phyloP scores from a whole-genome alignment of 2,113 vertebrate genomes.

The Hyperopisus bebe region DNA sequence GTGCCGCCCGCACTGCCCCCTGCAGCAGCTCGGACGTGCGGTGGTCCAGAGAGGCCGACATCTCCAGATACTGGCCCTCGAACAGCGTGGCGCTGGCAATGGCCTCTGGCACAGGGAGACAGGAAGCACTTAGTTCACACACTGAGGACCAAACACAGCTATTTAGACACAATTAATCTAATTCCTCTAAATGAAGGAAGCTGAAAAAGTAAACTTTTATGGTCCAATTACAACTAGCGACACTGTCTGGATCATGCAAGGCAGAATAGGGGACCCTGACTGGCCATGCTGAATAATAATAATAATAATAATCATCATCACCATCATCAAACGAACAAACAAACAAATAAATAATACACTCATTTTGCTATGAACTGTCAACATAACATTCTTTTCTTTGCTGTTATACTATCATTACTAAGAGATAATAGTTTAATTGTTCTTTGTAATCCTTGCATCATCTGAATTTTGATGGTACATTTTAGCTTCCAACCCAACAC shows the following conservation, averaged over 20 bases:
- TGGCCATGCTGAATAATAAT: neutral
- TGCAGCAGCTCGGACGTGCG: constrained; percentile 74
- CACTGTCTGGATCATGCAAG: neutral
- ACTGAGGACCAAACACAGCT: neutral
- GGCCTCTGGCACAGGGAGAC: constrained; percentile 60
- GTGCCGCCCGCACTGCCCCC: constrained; percentile 66
- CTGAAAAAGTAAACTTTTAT: neutral
- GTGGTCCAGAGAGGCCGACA: constrained; percentile 78
- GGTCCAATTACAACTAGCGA: neutral
- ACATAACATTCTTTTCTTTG: neutral
- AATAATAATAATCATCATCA: neutral
- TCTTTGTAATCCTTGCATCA: neutral
- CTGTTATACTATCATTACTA: neutral
- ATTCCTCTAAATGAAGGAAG: neutral
- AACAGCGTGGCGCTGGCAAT: constrained; percentile 69
- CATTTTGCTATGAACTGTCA: neutral
- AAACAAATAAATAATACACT: neutral
- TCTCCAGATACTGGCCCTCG: constrained; percentile 77
- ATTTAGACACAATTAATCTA: neutral
- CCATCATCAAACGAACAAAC: neutral
- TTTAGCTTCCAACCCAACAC: neutral
- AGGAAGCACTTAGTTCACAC: neutral
- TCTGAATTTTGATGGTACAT: neutral
- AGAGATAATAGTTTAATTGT: neutral
- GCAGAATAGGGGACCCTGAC: neutral